These are phyloP conservation scores for Vidua macroura DNA, from an alignment of 2,113 vertebrate genomes.

Conservation along the genomic window DNA sequence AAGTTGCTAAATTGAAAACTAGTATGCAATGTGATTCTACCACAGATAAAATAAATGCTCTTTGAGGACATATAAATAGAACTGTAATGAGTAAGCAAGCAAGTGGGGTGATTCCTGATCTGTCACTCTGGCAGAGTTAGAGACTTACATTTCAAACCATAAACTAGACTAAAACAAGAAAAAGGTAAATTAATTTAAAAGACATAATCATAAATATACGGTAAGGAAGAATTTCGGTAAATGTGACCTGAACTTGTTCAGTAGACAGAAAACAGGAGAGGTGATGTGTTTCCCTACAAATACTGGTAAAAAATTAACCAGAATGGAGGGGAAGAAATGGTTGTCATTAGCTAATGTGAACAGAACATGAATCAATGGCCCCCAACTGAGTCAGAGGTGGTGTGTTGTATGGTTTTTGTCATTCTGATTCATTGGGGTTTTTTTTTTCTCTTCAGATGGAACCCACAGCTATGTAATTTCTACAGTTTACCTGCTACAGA, in stretches of 20 bases:
- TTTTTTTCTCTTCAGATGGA: background rate
- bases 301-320: conserved; percentile 9
- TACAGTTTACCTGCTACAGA: background rate
- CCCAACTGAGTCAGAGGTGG: background rate
- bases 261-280: background rate
- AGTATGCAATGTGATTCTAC: conserved; percentile 46
- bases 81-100: conserved; percentile 12
- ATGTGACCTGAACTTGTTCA: background rate
- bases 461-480: background rate
- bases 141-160: background rate
- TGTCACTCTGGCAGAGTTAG: background rate
- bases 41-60: conserved; percentile 53
- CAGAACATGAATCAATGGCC: background rate
- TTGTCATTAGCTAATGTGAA: conserved; percentile 8
- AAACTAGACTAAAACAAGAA: background rate
- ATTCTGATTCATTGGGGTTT: background rate
- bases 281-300: background rate
- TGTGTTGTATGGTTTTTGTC: background rate
- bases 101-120: conserved; percentile 44
- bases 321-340: background rate
- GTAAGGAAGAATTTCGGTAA: background rate
- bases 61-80: conserved; percentile 57
- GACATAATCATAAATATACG: background rate
- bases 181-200: background rate
- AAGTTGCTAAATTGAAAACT: conserved; percentile 58